Conservation (phyloP, 2,113 vertebrate species). For the Caracal caracal region DNA sequence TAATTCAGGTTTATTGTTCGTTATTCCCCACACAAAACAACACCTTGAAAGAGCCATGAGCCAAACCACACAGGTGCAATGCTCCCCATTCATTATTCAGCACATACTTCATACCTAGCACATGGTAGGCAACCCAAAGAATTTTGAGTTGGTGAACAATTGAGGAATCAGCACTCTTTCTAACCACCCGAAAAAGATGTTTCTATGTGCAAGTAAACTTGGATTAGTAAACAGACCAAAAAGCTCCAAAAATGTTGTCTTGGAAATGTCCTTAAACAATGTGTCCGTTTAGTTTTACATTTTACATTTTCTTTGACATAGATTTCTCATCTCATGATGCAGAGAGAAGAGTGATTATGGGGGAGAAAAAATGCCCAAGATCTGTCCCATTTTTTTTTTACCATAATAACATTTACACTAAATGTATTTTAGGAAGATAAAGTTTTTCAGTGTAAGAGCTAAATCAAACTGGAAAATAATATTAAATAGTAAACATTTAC, state of each 20-base stretch:
- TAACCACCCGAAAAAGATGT: not conserved
- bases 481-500: not conserved
- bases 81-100: not conserved
- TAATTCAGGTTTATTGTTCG: not conserved
- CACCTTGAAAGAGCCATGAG: not conserved
- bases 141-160: not conserved
- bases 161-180: not conserved
- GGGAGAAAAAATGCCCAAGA: not conserved
- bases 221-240: not conserved
- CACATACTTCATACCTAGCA: accelerated
- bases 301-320: not conserved
- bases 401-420: not conserved
- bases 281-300: not conserved
- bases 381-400: not conserved
- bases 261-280: not conserved
- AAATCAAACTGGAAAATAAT: not conserved
- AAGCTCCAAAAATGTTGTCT: not conserved
- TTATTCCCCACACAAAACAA: not conserved
- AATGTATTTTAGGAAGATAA: not conserved
- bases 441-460: not conserved
- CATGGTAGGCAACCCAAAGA: not conserved
- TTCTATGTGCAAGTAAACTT: not conserved
- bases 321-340: not conserved
- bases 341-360: not conserved
- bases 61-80: accelerated